Base-by-base conservation (phyloP, 2,113 vertebrate species). In the Phodopus roborovskii region DNA sequence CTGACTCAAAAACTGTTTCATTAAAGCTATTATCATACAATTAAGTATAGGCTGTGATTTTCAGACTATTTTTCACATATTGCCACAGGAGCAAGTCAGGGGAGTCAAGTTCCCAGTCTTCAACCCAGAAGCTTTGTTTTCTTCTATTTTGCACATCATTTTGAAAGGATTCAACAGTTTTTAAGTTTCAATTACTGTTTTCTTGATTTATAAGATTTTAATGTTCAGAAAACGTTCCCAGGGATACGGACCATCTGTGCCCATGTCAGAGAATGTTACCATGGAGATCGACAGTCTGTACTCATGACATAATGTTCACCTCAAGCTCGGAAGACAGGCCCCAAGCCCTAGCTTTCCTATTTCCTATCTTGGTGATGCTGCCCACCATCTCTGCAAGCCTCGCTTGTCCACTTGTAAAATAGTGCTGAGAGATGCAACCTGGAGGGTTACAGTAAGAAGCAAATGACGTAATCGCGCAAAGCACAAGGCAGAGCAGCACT, bases 111-210 rank as follows among this genome's bases (percentile, higher is more conserved):
- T 7, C 83, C n/a, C 8, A 28, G 45, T 42, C 78, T 56, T 91
- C 78, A 83, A 48, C 74, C 17, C 74, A 39, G 83, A 90, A 83
- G 62, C 28, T 93, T 71, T 88, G 56, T 91, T 97, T 45, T 82
- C 26, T 88, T 81, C 39, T 94, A 60, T 48, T 96, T 87, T 83
- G 45, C 53, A 7, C 68, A 79, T 53, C 64, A 94, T 30, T 93
- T 93, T 75, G 45, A 95, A 96, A 92, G 50, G 33, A 81, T 26
- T 74, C 45, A 82, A 81, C 8, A 42, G 30, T 66, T 73, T 94
- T 75, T 8, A 42, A 64, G 86, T 96, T 94, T 12, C 33, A 88
- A 86, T 82, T 75, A 70, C 30, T 86, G 11, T 36, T 70, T n/a
- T 53, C n/a, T 71, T 92, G 13, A 86, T 39, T 3, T 93, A 10